A percentile compares a stretch with the other conserved stretches of the same genome.
These are phyloP conservation scores for Cyclargus thomasi DNA, from an alignment of 1,140 invertebrate species.

Conservation along the genomic window DNA sequence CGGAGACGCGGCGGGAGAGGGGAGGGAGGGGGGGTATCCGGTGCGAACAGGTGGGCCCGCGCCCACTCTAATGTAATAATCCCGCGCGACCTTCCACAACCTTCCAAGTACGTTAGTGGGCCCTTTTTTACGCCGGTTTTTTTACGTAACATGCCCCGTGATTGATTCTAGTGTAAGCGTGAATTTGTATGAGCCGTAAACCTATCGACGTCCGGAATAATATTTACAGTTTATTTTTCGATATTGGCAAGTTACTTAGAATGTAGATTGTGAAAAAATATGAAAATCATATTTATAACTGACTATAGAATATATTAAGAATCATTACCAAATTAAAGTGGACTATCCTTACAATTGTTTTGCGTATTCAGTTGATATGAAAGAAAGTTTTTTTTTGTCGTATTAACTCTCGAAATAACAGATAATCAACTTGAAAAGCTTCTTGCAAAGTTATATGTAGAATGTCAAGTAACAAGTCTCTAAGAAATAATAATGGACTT, in stretches of 20 bases:
- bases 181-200: not conserved
- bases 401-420: too few relatives aligned
- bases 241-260: too few relatives aligned
- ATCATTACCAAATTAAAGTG: too few relatives aligned
- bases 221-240: not conserved
- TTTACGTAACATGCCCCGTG: constrained; percentile 18
- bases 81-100: constrained; percentile 61
- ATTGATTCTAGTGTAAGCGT: not conserved
- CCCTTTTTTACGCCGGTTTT: constrained; percentile 33
- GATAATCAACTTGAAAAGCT: not conserved
- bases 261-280: too few relatives aligned
- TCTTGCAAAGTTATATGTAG: not conserved
- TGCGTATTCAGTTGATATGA: too few relatives aligned
- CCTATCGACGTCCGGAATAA: not conserved
- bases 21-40: constrained; percentile 56
- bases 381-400: too few relatives aligned
- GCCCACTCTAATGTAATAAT: constrained; percentile 58
- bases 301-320: too few relatives aligned
- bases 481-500: not conserved
- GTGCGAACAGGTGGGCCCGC: constrained; percentile 61
- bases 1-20: constrained; percentile 30
- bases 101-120: constrained; percentile 49
- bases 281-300: too few relatives aligned
- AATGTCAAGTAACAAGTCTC: not conserved
- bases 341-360: too few relatives aligned